phyloP scores from a whole-genome alignment of 2,888 invertebrate genomes.

The Xestia sexstrigata region DNA sequence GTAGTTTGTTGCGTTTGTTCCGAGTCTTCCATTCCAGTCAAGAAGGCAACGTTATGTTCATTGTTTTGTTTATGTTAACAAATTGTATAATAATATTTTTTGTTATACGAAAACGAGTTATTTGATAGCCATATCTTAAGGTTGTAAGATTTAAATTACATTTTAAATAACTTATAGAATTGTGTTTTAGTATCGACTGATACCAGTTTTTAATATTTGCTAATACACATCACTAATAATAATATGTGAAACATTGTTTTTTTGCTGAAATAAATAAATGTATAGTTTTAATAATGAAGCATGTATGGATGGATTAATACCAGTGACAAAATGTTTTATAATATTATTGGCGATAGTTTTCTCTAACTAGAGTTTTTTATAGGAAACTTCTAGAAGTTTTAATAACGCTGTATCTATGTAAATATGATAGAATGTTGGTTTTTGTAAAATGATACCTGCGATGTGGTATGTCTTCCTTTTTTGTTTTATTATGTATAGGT shows the following conservation, averaged over 20 bases:
- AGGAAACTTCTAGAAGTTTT: constrained; percentile 58
- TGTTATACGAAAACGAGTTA: constrained; percentile 80
- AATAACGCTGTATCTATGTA: constrained; percentile 82
- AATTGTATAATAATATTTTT: constrained; percentile 83
- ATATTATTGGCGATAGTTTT: constrained; percentile 55
- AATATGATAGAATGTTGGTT: constrained; percentile 84
- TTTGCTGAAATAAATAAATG: constrained; percentile 30
- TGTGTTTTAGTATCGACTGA: constrained; percentile 56
- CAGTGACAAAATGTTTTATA: constrained; percentile 60
- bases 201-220: constrained; percentile 48
- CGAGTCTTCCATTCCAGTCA: constrained; percentile 86
- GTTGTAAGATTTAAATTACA: constrained; percentile 66
- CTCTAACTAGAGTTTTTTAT: constrained; percentile 49
- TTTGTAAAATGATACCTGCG: constrained; percentile 78
- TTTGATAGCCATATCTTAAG: constrained; percentile 73
- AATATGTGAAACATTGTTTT: constrained; percentile 34
- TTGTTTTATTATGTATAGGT: constrained; percentile 87
- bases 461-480: constrained; percentile 88
- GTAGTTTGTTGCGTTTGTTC: constrained; percentile 83
- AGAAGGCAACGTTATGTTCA: constrained; percentile 80
- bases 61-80: constrained; percentile 87
- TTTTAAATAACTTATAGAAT: constrained; percentile 52
- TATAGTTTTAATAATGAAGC: constrained; percentile 54
- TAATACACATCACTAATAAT: constrained; percentile 39
- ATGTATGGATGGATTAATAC: constrained; percentile 51